Evolutionary conservation across 2,888 invertebrate species (phyloP).

Genomic region (Leptopilina myrica): DNA sequence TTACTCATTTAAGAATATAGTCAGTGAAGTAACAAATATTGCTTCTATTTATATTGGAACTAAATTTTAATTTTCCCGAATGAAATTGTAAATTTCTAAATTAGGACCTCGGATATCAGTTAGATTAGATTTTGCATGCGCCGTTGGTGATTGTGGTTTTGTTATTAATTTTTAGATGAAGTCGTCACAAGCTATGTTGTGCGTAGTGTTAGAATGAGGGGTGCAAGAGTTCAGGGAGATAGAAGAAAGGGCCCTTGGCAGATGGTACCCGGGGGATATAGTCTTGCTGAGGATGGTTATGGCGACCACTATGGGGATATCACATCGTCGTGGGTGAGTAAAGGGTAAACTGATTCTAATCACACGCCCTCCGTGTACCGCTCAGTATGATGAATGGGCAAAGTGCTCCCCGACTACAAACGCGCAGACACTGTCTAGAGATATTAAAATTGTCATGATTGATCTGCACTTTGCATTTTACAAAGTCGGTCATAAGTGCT

Average conservation of each 20-base stretch:
- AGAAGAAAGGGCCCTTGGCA: conserved; percentile 66
- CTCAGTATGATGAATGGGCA: conserved; percentile 73
- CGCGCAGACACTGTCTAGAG: conserved; percentile 61
- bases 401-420: conserved; percentile 72
- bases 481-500: conserved; percentile 7
- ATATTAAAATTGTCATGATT: conserved; percentile 73
- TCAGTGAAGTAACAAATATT: too few species aligned
- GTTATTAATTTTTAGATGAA: conserved; percentile 33
- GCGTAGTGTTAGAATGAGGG: conserved; percentile 20
- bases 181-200: neutral
- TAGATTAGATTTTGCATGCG: neutral
- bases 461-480: conserved; percentile 60
- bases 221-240: conserved; percentile 22
- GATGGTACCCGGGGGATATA: conserved; percentile 76
- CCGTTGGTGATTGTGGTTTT: neutral
- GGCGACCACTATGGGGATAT: conserved; percentile 63
- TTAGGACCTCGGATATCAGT: too few species aligned
- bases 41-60: neutral
- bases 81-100: too few species aligned
- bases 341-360: conserved; percentile 76
- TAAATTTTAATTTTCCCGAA: neutral
- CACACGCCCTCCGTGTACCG: conserved; percentile 71
- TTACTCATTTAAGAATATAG: too few species aligned
- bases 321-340: conserved; percentile 66
- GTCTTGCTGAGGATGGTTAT: conserved; percentile 71